Base-by-base conservation (phyloP, 2,797 vertebrate genomes). In the Tenualosa thibaudeaui region DNA sequence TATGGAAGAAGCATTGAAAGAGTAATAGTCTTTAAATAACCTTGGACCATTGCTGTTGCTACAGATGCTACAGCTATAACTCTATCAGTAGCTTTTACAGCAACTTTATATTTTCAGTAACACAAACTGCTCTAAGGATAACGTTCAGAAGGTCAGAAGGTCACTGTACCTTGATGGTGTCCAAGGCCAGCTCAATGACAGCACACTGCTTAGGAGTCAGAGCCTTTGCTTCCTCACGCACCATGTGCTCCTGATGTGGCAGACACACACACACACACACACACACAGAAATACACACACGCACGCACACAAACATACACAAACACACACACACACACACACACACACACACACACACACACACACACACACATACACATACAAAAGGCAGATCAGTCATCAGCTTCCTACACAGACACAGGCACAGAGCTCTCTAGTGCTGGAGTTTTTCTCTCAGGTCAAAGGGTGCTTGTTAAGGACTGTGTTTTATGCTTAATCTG, bases 161-260 rank as follows among this genome's bases (percentile, higher is more conserved):
- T n/a, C 3, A 3, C 22, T 26, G 82, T 90, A 99, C 98, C 98
- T 99, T 99, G 93, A 99, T 99, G 91, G 98, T 99, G 90, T 99
- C 98, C 92, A 99, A 93, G 0, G 98, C 98, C 88, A 99, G 94
- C 88, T 99, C 98, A 46, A 99, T 98, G 71, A 99, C 98, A 0
- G 98, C 98, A n/a, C 98, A 99, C 81, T 99, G 98, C 90, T 99
- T 99, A 0, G 98, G 98, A 7, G 98, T 96, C 87, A 99, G 93
- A 7, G 98, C 98, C 89, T 98, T 99, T 85, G 98, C 97, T 90
- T 99, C 98, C 88, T 99, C 98, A 0, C 98, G 96, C 75, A 99
- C 98, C 98, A 99, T 99, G 92, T 99, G 98, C 92, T 99, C 98
- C 98, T 99, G 90, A 10, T 9, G 4, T 4, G 46, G 7, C 3